Conservation (phyloP, 2,888 invertebrate genomes). For the Eupithecia subfuscata region DNA sequence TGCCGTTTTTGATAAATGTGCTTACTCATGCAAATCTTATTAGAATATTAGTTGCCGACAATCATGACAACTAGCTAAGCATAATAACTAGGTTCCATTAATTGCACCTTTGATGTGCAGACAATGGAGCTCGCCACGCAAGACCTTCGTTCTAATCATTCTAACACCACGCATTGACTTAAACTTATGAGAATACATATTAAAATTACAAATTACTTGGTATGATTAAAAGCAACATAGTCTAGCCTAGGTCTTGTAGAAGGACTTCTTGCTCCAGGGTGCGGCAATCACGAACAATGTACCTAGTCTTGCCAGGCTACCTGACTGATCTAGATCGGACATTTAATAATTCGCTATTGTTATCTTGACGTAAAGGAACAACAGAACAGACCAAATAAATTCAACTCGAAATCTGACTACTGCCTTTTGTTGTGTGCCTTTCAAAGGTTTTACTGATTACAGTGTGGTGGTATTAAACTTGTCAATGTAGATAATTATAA, state of each 20-base stretch:
- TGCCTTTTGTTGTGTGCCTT: constrained; percentile 42
- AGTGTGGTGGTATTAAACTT: neutral
- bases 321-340: constrained; percentile 57
- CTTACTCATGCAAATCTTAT: constrained; percentile 49
- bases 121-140: constrained; percentile 64
- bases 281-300: constrained; percentile 75
- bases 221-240: constrained; percentile 65
- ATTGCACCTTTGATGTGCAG: constrained; percentile 61
- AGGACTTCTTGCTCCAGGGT: constrained; percentile 70
- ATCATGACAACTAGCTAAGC: constrained; percentile 50
- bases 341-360: constrained; percentile 67
- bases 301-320: constrained; percentile 47
- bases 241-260: constrained; percentile 51
- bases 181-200: constrained; percentile 69
- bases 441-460: constrained; percentile 25
- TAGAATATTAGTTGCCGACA: constrained; percentile 49
- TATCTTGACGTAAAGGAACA: constrained; percentile 56
- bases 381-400: constrained; percentile 52
- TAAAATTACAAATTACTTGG: constrained; percentile 71
- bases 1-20: constrained; percentile 35
- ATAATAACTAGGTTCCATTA: constrained; percentile 59
- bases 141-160: constrained; percentile 62
- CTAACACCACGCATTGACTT: constrained; percentile 60
- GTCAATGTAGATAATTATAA: neutral
- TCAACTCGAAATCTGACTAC: constrained; percentile 47